Conservation (phyloP, 2,113 vertebrate genomes). For the Caranx ignobilis region DNA sequence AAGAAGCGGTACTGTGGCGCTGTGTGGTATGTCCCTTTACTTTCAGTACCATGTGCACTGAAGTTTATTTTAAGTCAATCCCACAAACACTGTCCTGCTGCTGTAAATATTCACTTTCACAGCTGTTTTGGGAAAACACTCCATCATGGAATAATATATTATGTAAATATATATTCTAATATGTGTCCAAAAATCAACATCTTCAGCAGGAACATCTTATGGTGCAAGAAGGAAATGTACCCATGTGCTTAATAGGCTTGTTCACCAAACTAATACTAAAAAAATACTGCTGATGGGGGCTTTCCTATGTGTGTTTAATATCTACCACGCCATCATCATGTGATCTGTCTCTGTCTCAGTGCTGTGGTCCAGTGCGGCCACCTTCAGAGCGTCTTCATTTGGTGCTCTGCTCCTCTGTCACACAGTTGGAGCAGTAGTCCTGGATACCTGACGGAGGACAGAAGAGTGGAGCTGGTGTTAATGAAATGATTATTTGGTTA, state of each 20-base stretch:
- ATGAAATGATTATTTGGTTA: background rate
- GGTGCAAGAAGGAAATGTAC: background rate
- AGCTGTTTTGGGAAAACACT: background rate
- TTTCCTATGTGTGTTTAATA: background rate
- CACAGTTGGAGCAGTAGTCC: conserved; percentile 76
- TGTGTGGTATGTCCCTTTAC: no score
- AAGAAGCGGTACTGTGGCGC: background rate
- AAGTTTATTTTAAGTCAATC: background rate
- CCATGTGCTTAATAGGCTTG: background rate
- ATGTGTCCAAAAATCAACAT: background rate
- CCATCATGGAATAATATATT: background rate
- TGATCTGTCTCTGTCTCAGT: background rate
- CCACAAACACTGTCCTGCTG: background rate
- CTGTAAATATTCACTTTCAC: background rate
- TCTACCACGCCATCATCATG: background rate
- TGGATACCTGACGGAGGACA: conserved; percentile 70
- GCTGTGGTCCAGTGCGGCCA: background rate
- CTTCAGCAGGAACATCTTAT: background rate
- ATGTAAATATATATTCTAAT: background rate
- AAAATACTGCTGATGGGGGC: rapidly evolving
- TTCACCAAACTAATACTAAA: background rate
- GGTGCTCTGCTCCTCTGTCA: conserved; percentile 45
- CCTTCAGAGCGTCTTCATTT: conserved; percentile 26
- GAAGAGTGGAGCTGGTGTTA: background rate
- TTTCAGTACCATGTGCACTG: background rate